Conservation (phyloP, 2,888 invertebrate species). For the Leptogaster cylindrica region DNA sequence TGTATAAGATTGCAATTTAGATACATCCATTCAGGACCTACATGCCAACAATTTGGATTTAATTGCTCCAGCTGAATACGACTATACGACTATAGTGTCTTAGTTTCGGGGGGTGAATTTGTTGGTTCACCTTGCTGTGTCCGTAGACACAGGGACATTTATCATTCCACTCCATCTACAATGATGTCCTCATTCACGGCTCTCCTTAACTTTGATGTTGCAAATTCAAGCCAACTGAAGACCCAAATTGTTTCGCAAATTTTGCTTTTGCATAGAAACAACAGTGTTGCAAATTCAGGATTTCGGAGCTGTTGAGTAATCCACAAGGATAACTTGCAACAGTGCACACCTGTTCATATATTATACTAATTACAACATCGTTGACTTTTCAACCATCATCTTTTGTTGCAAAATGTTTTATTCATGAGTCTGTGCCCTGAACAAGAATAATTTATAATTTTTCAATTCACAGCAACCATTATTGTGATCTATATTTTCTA, state of each 20-base stretch:
- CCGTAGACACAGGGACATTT: slow-evolving; percentile 23
- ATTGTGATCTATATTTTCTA: no score
- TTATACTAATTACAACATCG: no score
- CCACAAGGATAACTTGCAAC: no score
- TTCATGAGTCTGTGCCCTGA: no score
- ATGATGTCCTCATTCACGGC: slow-evolving; percentile 17
- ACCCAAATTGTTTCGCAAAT: slow-evolving; percentile 31
- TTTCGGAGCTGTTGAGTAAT: no score
- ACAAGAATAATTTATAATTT: no score
- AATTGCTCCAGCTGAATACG: slow-evolving; percentile 44
- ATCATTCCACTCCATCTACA: slow-evolving; percentile 21
- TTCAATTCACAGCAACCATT: no score
- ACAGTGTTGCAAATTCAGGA: no score
- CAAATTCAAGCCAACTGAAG: not conserved
- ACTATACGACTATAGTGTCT: slow-evolving; percentile 5
- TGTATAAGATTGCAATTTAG: slow-evolving; percentile 46
- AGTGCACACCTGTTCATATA: no score
- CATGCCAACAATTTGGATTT: slow-evolving; percentile 46
- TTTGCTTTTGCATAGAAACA: no score
- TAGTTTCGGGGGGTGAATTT: slow-evolving; percentile 8
- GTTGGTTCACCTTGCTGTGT: slow-evolving; percentile 27
- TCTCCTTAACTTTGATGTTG: slow-evolving; percentile 10
- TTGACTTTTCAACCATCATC: no score
- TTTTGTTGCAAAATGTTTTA: no score
- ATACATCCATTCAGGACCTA: slow-evolving; percentile 44